Conservation (phyloP, 2,888 invertebrate species). For the Folsomia candida region DNA sequence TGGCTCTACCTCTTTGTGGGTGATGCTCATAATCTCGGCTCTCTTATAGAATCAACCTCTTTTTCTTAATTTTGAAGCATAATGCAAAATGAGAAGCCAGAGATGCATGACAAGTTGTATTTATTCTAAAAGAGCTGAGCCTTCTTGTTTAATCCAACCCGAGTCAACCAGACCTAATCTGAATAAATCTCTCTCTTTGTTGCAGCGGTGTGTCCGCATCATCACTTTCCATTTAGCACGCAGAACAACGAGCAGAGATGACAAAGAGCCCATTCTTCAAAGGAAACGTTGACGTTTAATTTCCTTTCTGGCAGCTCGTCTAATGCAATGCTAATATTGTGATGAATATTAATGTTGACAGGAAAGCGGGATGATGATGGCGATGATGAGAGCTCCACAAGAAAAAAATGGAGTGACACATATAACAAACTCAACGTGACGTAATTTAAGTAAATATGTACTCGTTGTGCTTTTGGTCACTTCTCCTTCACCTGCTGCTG, state of each 20-base stretch:
- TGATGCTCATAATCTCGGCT: no score
- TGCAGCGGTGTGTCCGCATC: background rate
- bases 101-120: background rate
- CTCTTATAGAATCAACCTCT: no score
- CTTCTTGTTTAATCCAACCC: background rate
- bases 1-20: no score
- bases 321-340: background rate
- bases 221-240: conserved; percentile 1
- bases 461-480: no score
- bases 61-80: no score
- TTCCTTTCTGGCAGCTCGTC: conserved; percentile 3
- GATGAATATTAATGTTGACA: background rate
- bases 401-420: no score
- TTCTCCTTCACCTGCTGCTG: no score
- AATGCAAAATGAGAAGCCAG: no score
- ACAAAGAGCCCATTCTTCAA: conserved; percentile 17
- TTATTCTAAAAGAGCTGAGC: background rate
- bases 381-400: no score
- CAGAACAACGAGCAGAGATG: conserved; percentile 1
- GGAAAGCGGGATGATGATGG: no score
- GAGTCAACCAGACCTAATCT: background rate
- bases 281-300: conserved; percentile 12
- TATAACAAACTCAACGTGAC: no score
- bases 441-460: no score
- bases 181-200: conserved; percentile 7